Percentiles rank a stretch among this genome's conserved stretches.
These are phyloP conservation scores for Dolichomitus sp. DNA, from an alignment of 2,888 invertebrate genomes.

Conservation along the genomic window DNA sequence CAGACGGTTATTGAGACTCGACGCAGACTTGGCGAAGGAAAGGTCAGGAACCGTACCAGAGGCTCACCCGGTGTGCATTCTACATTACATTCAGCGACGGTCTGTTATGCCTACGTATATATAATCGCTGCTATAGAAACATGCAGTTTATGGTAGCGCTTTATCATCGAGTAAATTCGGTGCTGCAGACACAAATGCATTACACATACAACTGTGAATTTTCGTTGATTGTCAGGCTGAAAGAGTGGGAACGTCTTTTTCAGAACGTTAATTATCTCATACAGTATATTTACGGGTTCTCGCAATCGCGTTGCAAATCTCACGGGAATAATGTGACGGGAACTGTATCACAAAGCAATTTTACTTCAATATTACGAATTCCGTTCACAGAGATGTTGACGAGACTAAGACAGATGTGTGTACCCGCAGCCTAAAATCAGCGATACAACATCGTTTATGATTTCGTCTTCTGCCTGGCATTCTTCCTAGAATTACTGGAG, in stretches of 20 bases:
- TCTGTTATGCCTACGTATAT: neutral
- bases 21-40: constrained; percentile 52
- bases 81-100: constrained; percentile 44
- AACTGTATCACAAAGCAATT: constrained; percentile 16
- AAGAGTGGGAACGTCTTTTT: neutral
- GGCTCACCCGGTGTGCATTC: constrained; percentile 46
- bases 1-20: constrained; percentile 45
- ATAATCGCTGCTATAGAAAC: constrained; percentile 50
- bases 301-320: neutral
- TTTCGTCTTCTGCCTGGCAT: neutral
- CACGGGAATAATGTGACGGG: constrained; percentile 3
- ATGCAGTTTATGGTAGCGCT: constrained; percentile 54
- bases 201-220: constrained; percentile 1
- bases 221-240: constrained; percentile 14
- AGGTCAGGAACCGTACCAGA: constrained; percentile 69
- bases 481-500: too few relatives aligned
- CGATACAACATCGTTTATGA: too few relatives aligned
- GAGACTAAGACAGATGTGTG: too few relatives aligned
- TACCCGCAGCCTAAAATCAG: constrained; percentile 10
- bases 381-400: neutral
- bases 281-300: neutral
- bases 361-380: constrained; percentile 15
- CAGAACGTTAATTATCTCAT: constrained; percentile 22
- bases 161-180: constrained; percentile 29
- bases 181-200: constrained; percentile 6